Percentiles rank a stretch among this genome's conserved stretches.
Conservation (phyloP, 2,797 vertebrate species). For the Tadarida brasiliensis region DNA sequence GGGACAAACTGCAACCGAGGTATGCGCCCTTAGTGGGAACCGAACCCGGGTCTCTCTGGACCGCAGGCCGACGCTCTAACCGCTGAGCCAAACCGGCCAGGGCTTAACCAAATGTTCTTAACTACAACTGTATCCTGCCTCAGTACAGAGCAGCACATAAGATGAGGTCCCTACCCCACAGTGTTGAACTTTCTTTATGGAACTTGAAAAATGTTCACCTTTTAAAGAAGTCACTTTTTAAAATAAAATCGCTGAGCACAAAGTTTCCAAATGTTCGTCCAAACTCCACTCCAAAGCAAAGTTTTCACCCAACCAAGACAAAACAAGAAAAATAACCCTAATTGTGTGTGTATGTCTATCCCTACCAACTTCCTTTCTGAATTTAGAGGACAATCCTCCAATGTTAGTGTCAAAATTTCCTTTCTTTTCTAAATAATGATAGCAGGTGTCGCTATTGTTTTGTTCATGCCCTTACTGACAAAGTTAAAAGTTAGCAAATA, state of each 20-base stretch:
- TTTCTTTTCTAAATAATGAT: not conserved
- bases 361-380: not conserved
- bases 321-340: not conserved
- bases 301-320: not conserved
- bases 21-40: too few species aligned
- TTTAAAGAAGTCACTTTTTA: not conserved
- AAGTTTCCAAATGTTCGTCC: not conserved
- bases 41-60: too few species aligned
- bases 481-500: not conserved
- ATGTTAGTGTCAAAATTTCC: not conserved
- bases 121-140: not conserved
- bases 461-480: not conserved
- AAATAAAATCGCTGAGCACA: not conserved
- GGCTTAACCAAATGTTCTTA: not conserved
- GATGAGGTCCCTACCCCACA: not conserved
- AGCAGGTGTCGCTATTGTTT: not conserved
- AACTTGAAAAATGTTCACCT: not conserved
- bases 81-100: too few species aligned
- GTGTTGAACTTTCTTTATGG: not conserved
- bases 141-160: not conserved
- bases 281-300: not conserved
- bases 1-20: too few species aligned
- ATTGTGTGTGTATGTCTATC: not conserved
- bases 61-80: too few species aligned
- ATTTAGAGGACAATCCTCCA: not conserved